Evolutionary conservation across 2,888 invertebrate species (phyloP), one percentile per base, ranked within the genome.

Genomic region (Listrodromus nycthemerus): DNA sequence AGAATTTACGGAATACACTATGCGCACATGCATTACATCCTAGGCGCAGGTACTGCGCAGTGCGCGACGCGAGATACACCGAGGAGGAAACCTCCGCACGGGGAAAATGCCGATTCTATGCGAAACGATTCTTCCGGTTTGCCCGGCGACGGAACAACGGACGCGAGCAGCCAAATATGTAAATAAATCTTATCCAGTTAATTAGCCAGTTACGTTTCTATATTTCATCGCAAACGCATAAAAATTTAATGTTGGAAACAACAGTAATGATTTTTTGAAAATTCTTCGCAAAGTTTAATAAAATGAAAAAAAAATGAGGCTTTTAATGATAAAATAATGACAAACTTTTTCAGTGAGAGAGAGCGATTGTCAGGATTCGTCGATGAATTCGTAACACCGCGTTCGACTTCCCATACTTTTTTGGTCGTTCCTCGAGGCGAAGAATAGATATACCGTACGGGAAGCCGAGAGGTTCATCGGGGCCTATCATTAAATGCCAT

Each of bases 1-100:
- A 75, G 33, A 52, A 74, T 81, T 76, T 76, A 65, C 81, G 74
- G 80, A 41, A 74, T 80, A 74, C 24, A 80, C 45, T 21, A 61
- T 45, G 33, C 69, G 24, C 61, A 61, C 58, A 70, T 50, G 13
- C 48, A 67, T 45, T 24, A 21, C 21, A 7, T 8, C 13, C 24
- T 55, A 55, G 21, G 10, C 21, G 58, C 58, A 61, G 58, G 58
- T 30, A 61, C 27, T 27, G 27, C 58, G 58, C 58, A n/a, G 27
- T 61, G 27, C 58, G 30, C 27, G 16, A 61, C 27, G 27, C 58
- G 24, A 30, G 16, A 30, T 16, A 30, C 24, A 58, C 37, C 37
- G 37, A 37, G 37, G 58, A 27, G 24, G 55, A 16, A 55, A 24
- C 2, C 10, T 24, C 24, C 55, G 13, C 16, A 27, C 27, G 8